Conservation (phyloP, 2,797 vertebrate genomes). For the Smutsia temminckii region DNA sequence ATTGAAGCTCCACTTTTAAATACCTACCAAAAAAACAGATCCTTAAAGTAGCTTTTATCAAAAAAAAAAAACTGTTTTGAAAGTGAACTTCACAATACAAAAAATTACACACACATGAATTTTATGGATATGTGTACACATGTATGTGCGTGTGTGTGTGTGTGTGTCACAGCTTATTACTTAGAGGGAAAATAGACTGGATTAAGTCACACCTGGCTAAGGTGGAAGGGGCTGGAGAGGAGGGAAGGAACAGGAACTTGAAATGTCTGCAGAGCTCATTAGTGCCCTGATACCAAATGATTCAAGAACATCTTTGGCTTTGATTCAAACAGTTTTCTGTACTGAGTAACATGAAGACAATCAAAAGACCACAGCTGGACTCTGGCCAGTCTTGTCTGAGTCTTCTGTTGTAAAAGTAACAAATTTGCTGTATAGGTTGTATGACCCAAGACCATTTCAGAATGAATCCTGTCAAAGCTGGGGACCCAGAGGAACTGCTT, state of each 20-base stretch:
- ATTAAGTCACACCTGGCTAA: constrained; percentile 84
- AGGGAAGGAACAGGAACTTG: constrained; percentile 73
- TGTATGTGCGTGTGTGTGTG: neutral
- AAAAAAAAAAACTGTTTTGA: neutral
- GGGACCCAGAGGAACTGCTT: constrained; percentile 33
- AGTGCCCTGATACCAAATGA: constrained; percentile 83
- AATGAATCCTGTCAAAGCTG: constrained; percentile 68
- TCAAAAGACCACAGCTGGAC: constrained; percentile 71
- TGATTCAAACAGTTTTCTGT: constrained; percentile 82
- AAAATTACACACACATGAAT: neutral
- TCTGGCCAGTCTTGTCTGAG: constrained; percentile 65
- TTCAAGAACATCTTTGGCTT: constrained; percentile 83
- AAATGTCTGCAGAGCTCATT: constrained; percentile 86
- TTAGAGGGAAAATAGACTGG: constrained; percentile 81
- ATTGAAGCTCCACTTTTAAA: neutral
- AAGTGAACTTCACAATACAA: constrained; percentile 32
- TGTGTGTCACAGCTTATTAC: constrained; percentile 61
- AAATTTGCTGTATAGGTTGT: constrained; percentile 64
- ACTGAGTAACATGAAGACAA: constrained; percentile 68
- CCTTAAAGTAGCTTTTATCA: neutral
- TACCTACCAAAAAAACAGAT: constrained; percentile 10
- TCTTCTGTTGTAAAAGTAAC: constrained; percentile 79
- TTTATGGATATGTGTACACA: neutral
- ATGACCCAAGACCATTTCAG: constrained; percentile 55
- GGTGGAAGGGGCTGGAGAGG: constrained; percentile 63